These are phyloP conservation scores for Globicephala melas DNA, from an alignment of 2,113 vertebrate species.

Conservation along the genomic window DNA sequence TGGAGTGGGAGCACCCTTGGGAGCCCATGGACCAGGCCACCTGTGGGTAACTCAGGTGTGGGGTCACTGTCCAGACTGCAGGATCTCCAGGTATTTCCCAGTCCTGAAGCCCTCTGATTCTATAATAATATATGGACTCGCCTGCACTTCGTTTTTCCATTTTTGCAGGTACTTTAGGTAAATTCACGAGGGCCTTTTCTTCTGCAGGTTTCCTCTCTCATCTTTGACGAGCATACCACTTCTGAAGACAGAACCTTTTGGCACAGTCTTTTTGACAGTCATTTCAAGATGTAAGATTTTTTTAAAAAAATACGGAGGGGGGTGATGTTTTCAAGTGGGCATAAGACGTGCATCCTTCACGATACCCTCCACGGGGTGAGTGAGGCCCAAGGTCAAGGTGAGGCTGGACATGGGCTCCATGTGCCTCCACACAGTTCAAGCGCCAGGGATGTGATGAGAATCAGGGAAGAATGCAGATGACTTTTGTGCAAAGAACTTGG, in stretches of 20 bases:
- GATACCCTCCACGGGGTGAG: accelerated
- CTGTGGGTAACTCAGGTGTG: not conserved
- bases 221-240: not conserved
- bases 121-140: not conserved
- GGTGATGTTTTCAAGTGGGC: not conserved
- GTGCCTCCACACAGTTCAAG: not conserved
- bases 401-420: not conserved
- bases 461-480: not conserved
- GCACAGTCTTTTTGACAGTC: constrained; percentile 20
- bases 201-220: not conserved
- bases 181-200: not conserved
- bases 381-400: not conserved
- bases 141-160: not conserved
- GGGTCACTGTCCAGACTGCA: not conserved
- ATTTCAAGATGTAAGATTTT: not conserved
- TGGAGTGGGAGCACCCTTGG: not conserved
- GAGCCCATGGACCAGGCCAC: not conserved
- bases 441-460: not conserved
- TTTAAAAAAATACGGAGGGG: too few species aligned
- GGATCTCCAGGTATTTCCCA: not conserved
- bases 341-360: too few species aligned
- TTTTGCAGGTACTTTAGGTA: not conserved
- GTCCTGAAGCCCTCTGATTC: not conserved
- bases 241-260: constrained; percentile 29
- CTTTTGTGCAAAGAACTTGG: not conserved